Percentiles rank a stretch among this genome's conserved stretches.
Evolutionary conservation across 2,797 vertebrate species (phyloP).

Genomic region (Melopsittacus undulatus): DNA sequence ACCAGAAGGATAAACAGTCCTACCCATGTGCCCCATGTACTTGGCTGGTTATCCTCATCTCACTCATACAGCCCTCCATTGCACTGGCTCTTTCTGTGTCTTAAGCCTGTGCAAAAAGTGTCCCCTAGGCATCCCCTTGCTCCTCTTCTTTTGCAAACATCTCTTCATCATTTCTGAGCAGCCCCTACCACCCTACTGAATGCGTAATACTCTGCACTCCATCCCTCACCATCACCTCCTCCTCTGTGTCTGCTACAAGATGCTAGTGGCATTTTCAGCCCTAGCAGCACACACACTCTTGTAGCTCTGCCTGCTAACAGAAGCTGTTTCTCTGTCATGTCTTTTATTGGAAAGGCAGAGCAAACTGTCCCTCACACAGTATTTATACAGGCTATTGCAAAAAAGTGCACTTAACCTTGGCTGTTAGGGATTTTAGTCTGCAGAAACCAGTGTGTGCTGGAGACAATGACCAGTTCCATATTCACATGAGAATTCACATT

Average conservation of each 20-base stretch:
- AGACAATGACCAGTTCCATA: background rate
- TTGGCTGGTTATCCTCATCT: background rate
- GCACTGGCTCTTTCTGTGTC: background rate
- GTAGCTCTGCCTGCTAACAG: background rate
- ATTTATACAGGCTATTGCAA: background rate
- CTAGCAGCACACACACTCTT: background rate
- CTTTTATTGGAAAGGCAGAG: background rate
- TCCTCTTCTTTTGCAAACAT: background rate
- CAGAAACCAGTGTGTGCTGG: background rate
- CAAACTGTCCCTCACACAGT: background rate
- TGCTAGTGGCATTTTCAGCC: constrained; percentile 10
- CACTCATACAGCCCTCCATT: background rate
- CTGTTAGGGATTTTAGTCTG: background rate
- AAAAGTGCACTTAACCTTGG: background rate
- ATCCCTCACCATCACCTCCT: background rate
- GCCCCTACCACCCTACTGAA: background rate
- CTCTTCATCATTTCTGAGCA: background rate
- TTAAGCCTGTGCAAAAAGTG: background rate
- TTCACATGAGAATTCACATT: background rate
- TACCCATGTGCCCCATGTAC: background rate
- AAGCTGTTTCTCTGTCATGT: background rate
- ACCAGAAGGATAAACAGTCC: background rate
- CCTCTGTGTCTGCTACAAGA: background rate
- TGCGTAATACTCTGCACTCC: background rate
- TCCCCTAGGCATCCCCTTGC: background rate